Conservation (phyloP, 2,797 vertebrate species). For the Acipenser ruthenus region DNA sequence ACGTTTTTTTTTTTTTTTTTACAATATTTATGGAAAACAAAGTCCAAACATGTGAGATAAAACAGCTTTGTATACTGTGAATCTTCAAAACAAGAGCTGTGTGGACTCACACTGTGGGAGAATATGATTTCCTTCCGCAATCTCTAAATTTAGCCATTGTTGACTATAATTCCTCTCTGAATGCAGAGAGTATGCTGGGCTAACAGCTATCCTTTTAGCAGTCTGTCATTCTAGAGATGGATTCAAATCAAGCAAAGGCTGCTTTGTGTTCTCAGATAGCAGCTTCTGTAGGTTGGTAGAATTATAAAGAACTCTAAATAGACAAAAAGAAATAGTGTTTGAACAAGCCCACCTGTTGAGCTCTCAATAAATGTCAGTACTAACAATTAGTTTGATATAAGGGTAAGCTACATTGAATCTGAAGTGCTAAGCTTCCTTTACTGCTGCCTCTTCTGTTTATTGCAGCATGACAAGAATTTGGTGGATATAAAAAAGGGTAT, state of each 20-base stretch:
- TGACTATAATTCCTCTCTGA: conserved; percentile 38
- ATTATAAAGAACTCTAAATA: neutral
- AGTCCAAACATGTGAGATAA: conserved; percentile 35
- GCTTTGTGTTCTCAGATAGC: conserved; percentile 2
- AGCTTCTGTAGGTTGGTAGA: neutral
- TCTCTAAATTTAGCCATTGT: conserved; percentile 36
- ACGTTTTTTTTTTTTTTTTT: neutral
- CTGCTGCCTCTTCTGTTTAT: too few species aligned
- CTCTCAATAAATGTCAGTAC: neutral
- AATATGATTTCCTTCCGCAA: conserved; percentile 4
- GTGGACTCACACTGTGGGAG: conserved; percentile 47
- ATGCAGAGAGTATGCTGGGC: conserved; percentile 50
- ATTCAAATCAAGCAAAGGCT: conserved; percentile 14
- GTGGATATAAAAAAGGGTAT: too few species aligned
- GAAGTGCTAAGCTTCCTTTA: too few species aligned
- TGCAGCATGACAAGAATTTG: too few species aligned
- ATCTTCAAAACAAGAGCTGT: conserved; percentile 38
- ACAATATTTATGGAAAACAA: conserved; percentile 8
- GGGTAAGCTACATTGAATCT: too few species aligned
- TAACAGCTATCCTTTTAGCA: conserved; percentile 22
- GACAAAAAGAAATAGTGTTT: neutral
- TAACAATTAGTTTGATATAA: neutral
- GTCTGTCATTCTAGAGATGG: conserved; percentile 12
- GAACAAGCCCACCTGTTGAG: neutral
- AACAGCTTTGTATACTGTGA: conserved; percentile 35